Evolutionary conservation across 2,797 vertebrate species (phyloP), one percentile per base, ranked within the genome.

Genomic region (Valencia hispanica): DNA sequence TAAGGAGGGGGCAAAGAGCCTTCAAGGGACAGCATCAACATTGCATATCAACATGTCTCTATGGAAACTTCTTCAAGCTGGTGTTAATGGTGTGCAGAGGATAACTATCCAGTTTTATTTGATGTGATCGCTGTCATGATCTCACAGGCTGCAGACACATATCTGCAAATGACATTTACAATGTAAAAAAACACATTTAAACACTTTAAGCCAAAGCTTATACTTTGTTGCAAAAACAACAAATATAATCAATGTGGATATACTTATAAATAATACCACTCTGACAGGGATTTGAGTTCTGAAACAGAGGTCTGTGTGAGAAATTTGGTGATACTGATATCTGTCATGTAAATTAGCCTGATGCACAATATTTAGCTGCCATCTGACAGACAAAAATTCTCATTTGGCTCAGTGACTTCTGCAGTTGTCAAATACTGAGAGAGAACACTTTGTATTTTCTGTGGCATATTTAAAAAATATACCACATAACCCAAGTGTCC

Each of bases 31-130:
- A 66, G 74, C 83, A 79, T 86, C 82, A 79, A 75, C 85, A 82
- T 83, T n/a, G 43, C 80, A 84, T 89, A 72, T 83, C 87, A 85
- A 86, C 59, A 78, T 47, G 88, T 90, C 83, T 90, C 83, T 85
- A 76, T 86, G 81, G 87, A 87, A 89, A 90, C 83, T 65, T 76
- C 77, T 75, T 75, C 39, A 80, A 75, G 78, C 57, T 85, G 74
- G 75, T 82, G 61, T 76, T 78, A 74, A 68, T 69, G 50, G 53
- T 77, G 80, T 69, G 80, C 74, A 77, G 70, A 80, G 69, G 53
- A 71, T 78, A 83, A 82, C 25, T 30, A 47, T 77, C 22, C 55
- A 32, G 11, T 63, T 86, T 83, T 68, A 79, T 75, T 55, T 77
- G 36, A 78, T 57, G 32, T 75, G 55, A 59, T 59, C 55, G 32